Evolutionary conservation across 2,888 invertebrate species (phyloP), one percentile per base, ranked within the genome.

Genomic region (Lepetodrilus schrolli): DNA sequence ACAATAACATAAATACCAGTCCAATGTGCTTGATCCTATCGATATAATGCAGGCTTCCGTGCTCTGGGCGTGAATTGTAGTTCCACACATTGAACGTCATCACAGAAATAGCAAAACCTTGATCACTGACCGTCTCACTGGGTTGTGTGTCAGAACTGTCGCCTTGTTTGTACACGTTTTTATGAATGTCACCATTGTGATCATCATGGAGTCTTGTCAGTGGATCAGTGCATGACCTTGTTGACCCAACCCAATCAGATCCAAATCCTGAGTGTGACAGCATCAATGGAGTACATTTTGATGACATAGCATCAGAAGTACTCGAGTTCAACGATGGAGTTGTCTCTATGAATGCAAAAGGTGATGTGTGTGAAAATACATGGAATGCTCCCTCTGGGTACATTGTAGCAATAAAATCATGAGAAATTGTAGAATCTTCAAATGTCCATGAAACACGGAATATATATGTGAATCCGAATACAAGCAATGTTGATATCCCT

Each of bases 41-140:
- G 7, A 76, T 74, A 74, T 83, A 83, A 34, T 26, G 8, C 34
- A 30, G 21, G 38, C 49, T 43, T 23, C 73, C 48, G 43, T 72
- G 70, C 7, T 70, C 47, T 26, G 76, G 51, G 37, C 74, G 66
- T 10, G 84, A 75, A 66, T 82, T 82, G 76, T 82, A 81, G 51
- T 83, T 82, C 83, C 84, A 84, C 5, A 82, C 80, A 71, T 84
- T 84, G 70, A 78, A 83, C 5, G 81, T 76, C 81, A 83, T 82
- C 8, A 82, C 76, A 47, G 72, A 72, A 34, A 82, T 49, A 38
- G 36, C 38, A 20, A 47, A 65, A 50, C n/a, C 49, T 8, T 10
- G 23, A 36, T 34, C n/a, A 17, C 36, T 36, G 17, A 13, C 17
- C 13, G 5, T 70, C 13, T 49, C 70, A 58, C 58, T 30, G 17